A percentile compares a stretch with the other conserved stretches of the same genome.
These are phyloP conservation scores for Bombus cullumanus DNA, from an alignment of 1,140 invertebrate species.

Conservation along the genomic window DNA sequence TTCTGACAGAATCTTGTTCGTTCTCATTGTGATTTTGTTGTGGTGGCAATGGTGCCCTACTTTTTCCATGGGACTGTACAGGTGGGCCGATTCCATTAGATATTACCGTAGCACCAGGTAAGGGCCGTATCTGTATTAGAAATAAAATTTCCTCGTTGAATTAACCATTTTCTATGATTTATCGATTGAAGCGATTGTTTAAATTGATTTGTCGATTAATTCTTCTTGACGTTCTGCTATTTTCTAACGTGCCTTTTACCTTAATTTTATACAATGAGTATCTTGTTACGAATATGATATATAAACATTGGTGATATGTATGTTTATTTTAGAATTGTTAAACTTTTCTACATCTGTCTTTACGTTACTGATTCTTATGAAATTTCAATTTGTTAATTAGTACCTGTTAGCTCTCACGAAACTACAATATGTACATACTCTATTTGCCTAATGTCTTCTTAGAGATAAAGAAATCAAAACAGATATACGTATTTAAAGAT, in stretches of 20 bases:
- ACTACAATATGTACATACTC: not conserved
- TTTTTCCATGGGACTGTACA: slow-evolving; percentile 12
- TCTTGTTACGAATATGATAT: not conserved
- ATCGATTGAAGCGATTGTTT: not conserved
- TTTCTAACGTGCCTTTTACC: not conserved
- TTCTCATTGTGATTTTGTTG: slow-evolving; percentile 23
- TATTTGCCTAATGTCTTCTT: not conserved
- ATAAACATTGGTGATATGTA: not conserved
- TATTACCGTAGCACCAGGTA: slow-evolving; percentile 11
- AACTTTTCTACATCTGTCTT: not conserved
- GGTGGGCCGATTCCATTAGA: slow-evolving; percentile 57
- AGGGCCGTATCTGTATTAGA: slow-evolving; percentile 53
- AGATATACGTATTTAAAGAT: not conserved
- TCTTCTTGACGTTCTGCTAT: not conserved
- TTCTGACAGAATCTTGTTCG: slow-evolving; percentile 8
- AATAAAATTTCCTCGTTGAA: not conserved
- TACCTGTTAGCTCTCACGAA: not conserved
- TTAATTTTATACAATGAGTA: not conserved
- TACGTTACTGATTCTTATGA: not conserved
- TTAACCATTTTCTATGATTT: not conserved
- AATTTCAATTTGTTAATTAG: not conserved
- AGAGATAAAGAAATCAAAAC: not conserved
- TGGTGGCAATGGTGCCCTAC: slow-evolving; percentile 15
- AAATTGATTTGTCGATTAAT: too few species aligned
- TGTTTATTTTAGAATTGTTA: not conserved